A percentile compares a stretch with the other conserved stretches of the same genome.
phyloP scores from a whole-genome alignment of 64 coral and sea anemone species.

The Anthopleura sola region DNA sequence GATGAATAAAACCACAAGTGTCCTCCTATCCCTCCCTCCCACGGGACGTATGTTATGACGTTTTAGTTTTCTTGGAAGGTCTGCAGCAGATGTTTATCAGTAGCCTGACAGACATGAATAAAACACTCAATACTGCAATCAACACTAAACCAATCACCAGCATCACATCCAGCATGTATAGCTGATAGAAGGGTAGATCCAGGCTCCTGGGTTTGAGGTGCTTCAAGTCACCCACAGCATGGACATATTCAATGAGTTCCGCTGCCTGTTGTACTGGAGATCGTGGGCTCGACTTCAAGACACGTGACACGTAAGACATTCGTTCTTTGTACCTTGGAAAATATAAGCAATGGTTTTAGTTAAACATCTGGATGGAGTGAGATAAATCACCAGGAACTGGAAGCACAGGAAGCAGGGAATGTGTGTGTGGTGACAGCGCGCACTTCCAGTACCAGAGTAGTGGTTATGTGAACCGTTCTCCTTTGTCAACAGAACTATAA shows the following conservation, averaged over 20 bases:
- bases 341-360: background rate
- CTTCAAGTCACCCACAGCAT: background rate
- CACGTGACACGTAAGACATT: background rate
- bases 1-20: background rate
- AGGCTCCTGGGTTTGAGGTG: slow-evolving; percentile 13
- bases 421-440: too few species aligned
- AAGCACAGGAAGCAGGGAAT: background rate
- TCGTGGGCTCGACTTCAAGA: background rate
- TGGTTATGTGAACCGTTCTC: background rate
- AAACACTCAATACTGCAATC: background rate
- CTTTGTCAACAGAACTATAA: background rate
- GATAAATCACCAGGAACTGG: background rate
- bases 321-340: background rate
- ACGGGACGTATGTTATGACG: background rate
- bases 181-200: slow-evolving; percentile 29
- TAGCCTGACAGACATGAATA: background rate
- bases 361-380: too few species aligned
- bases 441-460: background rate
- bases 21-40: background rate
- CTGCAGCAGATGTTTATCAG: background rate
- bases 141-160: background rate
- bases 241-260: slow-evolving; percentile 19
- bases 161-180: slow-evolving; percentile 34
- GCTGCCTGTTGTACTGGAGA: slow-evolving; percentile 31
- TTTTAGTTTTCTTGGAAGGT: background rate